phyloP scores from a whole-genome alignment of 2,888 invertebrate species.

The Hyalella azteca region DNA sequence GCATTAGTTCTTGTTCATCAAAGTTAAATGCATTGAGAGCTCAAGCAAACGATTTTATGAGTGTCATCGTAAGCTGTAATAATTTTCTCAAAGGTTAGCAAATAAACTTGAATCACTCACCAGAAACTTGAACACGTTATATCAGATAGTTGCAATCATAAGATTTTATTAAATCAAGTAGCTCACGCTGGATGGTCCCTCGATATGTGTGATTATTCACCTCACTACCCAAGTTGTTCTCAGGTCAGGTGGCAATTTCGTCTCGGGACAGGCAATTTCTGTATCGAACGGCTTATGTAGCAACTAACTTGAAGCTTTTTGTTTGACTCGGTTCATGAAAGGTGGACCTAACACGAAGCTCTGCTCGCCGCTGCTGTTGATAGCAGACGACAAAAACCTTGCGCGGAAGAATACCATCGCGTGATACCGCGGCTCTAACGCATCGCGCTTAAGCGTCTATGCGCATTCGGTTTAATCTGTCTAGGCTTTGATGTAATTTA shows the following conservation, averaged over 20 bases:
- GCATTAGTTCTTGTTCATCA: too few species aligned
- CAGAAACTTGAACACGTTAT: too few species aligned
- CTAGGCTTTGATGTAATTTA: too few species aligned
- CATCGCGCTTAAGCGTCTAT: not conserved
- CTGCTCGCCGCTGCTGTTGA: conserved; percentile 4
- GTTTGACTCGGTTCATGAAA: conserved; percentile 12
- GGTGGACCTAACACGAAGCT: conserved; percentile 23
- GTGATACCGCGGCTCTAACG: not conserved
- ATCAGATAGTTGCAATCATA: too few species aligned
- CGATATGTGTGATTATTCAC: conserved; percentile 18
- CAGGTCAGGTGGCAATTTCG: conserved; percentile 28
- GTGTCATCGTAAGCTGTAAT: too few species aligned
- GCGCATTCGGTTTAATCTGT: too few species aligned
- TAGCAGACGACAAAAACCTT: conserved; percentile 34
- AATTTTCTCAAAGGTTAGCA: too few species aligned
- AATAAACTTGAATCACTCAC: too few species aligned
- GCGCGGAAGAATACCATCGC: conserved; percentile 25
- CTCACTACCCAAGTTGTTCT: conserved; percentile 22
- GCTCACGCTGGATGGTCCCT: not conserved
- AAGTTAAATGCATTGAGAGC: too few species aligned
- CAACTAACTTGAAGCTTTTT: conserved; percentile 16
- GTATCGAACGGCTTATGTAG: conserved; percentile 34
- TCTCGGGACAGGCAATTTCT: conserved; percentile 23
- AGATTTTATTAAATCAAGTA: too few species aligned
- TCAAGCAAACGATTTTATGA: too few species aligned